phyloP scores from a whole-genome alignment of 2,113 vertebrate species.

The Stigmatopora nigra region DNA sequence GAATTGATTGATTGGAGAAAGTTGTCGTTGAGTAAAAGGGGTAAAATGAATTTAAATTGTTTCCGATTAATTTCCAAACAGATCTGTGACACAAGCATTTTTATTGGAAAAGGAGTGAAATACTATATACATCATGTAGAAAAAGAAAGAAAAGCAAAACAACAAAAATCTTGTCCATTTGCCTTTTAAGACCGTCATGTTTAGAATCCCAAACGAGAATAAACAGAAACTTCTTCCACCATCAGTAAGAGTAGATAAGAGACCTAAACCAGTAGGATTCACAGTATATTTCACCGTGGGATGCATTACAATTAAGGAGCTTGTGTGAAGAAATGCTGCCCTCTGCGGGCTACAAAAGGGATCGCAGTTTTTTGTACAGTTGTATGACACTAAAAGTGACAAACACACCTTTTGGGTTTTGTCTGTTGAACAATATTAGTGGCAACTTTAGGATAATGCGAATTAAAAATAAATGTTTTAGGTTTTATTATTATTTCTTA shows the following conservation, averaged over 20 bases:
- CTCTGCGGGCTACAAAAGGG: constrained; percentile 33
- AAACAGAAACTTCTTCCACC: constrained; percentile 41
- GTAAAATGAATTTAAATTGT: too few relatives aligned
- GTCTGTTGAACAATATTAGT: too few relatives aligned
- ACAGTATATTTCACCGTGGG: constrained; percentile 21
- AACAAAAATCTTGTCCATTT: constrained; percentile 45
- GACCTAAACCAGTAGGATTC: constrained; percentile 56
- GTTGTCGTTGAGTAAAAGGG: too few relatives aligned
- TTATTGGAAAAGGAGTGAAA: constrained; percentile 71
- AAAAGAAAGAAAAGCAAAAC: constrained; percentile 53
- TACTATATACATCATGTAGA: constrained; percentile 68
- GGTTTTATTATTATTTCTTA: too few relatives aligned
- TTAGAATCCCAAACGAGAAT: constrained; percentile 45
- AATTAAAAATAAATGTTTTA: too few relatives aligned
- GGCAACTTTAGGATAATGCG: too few relatives aligned
- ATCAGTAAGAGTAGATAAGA: constrained; percentile 16
- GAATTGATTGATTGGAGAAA: too few relatives aligned
- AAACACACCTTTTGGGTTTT: too few relatives aligned
- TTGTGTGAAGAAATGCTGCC: constrained; percentile 26
- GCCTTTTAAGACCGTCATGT: constrained; percentile 45
- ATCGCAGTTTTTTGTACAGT: constrained; percentile 9
- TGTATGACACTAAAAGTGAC: background rate
- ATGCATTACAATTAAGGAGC: constrained; percentile 18
- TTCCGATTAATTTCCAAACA: background rate
- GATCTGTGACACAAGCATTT: constrained; percentile 58